These are phyloP conservation scores for Argopecten irradians DNA, from an alignment of 1,140 invertebrate species.

Conservation along the genomic window DNA sequence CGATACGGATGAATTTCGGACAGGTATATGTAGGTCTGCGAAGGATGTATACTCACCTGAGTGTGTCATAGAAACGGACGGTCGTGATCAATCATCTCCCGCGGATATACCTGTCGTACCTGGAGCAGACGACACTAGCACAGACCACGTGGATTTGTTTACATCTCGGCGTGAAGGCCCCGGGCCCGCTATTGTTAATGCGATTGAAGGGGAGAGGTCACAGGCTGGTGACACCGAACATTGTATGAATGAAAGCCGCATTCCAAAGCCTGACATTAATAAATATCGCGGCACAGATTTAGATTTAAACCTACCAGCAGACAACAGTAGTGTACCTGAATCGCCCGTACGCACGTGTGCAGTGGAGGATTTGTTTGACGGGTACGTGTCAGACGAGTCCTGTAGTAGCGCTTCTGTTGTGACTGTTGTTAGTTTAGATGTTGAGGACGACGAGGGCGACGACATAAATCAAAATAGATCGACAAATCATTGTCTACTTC, in stretches of 20 bases:
- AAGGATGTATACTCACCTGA: background rate
- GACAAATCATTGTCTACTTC: background rate
- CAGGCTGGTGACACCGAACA: background rate
- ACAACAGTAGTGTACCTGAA: constrained; percentile 37
- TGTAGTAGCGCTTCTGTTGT: constrained; percentile 48
- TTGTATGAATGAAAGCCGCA: constrained; percentile 6
- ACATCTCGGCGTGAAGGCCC: constrained; percentile 13
- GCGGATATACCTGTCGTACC: constrained; percentile 20
- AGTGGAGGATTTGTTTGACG: constrained; percentile 42
- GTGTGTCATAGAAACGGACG: background rate
- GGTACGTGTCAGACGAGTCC: constrained; percentile 48
- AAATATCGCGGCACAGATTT: background rate
- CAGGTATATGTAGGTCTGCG: background rate
- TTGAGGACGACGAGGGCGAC: background rate
- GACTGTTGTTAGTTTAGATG: constrained; percentile 48
- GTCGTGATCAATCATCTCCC: background rate
- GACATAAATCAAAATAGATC: constrained; percentile 20
- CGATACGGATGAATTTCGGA: background rate
- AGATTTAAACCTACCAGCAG: background rate
- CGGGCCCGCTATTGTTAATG: constrained; percentile 6
- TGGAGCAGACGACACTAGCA: background rate
- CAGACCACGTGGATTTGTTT: constrained; percentile 7
- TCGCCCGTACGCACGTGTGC: constrained; percentile 48
- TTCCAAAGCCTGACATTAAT: constrained; percentile 15
- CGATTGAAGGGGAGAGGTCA: constrained; percentile 14